phyloP scores from a whole-genome alignment of 2,797 vertebrate species.

The Sarcophilus harrisii region DNA sequence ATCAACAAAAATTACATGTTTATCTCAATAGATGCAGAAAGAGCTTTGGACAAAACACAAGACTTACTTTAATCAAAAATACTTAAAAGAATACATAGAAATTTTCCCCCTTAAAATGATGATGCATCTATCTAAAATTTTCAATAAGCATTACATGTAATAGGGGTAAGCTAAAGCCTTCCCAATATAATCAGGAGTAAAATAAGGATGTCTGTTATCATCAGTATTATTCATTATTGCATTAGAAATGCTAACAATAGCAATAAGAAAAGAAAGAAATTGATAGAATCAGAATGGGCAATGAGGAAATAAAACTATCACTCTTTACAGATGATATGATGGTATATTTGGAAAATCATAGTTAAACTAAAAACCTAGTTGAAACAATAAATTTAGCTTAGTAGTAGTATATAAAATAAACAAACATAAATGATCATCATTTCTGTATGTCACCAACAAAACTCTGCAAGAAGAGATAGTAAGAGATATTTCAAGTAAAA shows the following conservation, averaged over 20 bases:
- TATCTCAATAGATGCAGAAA: not conserved
- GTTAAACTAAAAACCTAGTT: not conserved
- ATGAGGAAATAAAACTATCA: not conserved
- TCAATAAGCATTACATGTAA: not conserved
- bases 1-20: not conserved
- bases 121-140: too few species aligned
- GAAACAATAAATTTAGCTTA: not conserved
- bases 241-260: not conserved
- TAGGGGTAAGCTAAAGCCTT: not conserved
- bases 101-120: not conserved
- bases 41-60: not conserved
- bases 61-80: not conserved
- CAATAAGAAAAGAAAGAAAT: not conserved
- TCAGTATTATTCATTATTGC: not conserved
- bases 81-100: not conserved
- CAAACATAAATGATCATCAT: too few species aligned
- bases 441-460: too few species aligned
- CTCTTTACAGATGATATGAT: not conserved
- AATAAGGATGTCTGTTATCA: not conserved
- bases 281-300: not conserved
- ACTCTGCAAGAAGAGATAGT: too few species aligned
- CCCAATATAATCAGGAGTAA: not conserved
- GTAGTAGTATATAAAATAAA: not conserved
- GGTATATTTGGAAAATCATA: not conserved
- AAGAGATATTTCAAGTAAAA: not conserved